Evolutionary conservation across 1,140 invertebrate species (phyloP).

Genomic region (Stegodyphus dumicola): DNA sequence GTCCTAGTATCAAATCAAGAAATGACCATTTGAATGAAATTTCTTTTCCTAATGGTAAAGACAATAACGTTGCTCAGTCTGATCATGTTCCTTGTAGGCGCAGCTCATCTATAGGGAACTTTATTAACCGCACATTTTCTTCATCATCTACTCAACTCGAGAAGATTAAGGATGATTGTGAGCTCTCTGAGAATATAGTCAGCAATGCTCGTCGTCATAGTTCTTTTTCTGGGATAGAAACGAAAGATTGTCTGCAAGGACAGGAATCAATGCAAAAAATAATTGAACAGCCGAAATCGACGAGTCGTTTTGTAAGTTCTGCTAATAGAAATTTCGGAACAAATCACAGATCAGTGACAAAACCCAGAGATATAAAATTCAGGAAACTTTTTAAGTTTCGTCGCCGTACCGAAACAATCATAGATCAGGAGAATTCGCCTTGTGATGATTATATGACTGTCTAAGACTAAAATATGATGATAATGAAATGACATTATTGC

Average conservation of each 20-base stretch:
- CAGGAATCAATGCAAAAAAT: not conserved
- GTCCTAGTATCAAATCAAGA: slow-evolving; percentile 51
- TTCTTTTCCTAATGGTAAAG: not conserved
- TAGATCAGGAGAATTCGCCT: not conserved
- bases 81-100: not conserved
- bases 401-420: slow-evolving; percentile 22
- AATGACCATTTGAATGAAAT: slow-evolving; percentile 16
- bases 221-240: slow-evolving; percentile 21
- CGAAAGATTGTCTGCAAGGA: not conserved
- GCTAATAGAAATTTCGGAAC: slow-evolving; percentile 45
- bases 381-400: slow-evolving; percentile 46
- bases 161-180: slow-evolving; percentile 18
- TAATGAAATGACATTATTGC: too few species aligned
- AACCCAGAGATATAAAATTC: slow-evolving; percentile 49
- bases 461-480: not conserved
- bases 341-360: slow-evolving; percentile 50
- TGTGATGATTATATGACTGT: slow-evolving; percentile 51
- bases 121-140: slow-evolving; percentile 36
- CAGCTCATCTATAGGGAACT: slow-evolving; percentile 29
- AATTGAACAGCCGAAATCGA: slow-evolving; percentile 2
- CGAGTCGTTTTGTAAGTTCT: slow-evolving; percentile 41
- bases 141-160: slow-evolving; percentile 29
- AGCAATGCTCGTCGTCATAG: not conserved
- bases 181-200: not conserved
- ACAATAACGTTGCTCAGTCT: not conserved